These are phyloP conservation scores for Lutraria lutraria DNA, from an alignment of 2,888 invertebrate species.

Conservation along the genomic window DNA sequence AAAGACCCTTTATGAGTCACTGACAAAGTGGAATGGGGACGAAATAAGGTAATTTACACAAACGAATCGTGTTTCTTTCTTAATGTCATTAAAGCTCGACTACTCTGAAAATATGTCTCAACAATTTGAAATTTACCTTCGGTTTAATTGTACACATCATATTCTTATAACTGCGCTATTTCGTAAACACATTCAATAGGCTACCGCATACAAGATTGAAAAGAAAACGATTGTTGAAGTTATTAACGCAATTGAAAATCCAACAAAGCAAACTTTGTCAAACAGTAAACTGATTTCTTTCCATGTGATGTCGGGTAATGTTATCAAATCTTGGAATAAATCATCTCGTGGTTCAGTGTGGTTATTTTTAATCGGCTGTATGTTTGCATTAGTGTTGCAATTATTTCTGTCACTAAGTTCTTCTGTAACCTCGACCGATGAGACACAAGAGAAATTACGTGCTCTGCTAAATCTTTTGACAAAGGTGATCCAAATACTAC, in stretches of 20 bases:
- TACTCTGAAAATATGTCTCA: no score
- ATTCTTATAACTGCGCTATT: no score
- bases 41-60: no score
- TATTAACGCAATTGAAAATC: not conserved
- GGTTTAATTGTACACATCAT: no score
- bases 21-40: no score
- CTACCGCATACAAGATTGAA: not conserved
- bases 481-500: not conserved
- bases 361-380: not conserved
- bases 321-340: not conserved
- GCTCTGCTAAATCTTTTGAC: not conserved
- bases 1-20: no score
- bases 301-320: not conserved
- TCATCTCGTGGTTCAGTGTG: not conserved
- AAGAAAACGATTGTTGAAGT: not conserved
- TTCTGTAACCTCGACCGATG: not conserved
- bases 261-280: not conserved
- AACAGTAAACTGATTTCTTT: not conserved
- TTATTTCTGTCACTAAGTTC: not conserved
- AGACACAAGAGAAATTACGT: not conserved
- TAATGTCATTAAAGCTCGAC: no score
- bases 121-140: no score
- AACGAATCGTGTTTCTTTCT: no score
- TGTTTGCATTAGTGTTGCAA: not conserved
- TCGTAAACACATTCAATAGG: not conserved